Conservation (phyloP, 2,797 vertebrate species). For the Chrysocyon brachyurus region DNA sequence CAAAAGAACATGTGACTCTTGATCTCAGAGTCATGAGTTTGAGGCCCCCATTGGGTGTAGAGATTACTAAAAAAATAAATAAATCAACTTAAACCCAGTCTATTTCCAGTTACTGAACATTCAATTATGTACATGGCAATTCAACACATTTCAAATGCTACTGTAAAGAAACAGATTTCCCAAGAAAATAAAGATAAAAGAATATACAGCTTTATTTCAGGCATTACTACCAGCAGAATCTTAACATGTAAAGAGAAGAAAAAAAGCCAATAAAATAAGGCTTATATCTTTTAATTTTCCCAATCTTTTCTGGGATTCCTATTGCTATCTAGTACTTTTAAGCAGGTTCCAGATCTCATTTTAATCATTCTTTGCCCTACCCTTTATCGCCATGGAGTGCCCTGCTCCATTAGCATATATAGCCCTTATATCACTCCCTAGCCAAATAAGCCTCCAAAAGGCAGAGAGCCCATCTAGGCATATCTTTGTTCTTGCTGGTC, state of each 20-base stretch:
- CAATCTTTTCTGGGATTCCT: background rate
- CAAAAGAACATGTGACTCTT: background rate
- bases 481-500: background rate
- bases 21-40: background rate
- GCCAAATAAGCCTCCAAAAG: background rate
- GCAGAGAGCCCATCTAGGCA: background rate
- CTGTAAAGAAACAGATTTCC: background rate
- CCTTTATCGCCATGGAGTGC: background rate
- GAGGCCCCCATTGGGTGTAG: background rate
- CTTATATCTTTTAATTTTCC: background rate
- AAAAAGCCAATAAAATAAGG: background rate
- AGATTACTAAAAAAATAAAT: background rate
- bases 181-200: slow-evolving; percentile 2
- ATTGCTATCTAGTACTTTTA: background rate
- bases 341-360: background rate
- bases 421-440: background rate
- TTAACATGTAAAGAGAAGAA: background rate
- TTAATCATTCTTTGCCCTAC: background rate
- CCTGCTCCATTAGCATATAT: background rate
- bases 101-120: slow-evolving; percentile 22
- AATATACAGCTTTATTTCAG: background rate
- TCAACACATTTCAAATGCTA: slow-evolving; percentile 22
- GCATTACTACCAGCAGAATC: background rate
- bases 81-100: background rate
- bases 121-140: background rate